A percentile compares a stretch with the other conserved stretches of the same genome.
phyloP scores from a whole-genome alignment of 2,797 vertebrate species.

The Gallirallus australis region DNA sequence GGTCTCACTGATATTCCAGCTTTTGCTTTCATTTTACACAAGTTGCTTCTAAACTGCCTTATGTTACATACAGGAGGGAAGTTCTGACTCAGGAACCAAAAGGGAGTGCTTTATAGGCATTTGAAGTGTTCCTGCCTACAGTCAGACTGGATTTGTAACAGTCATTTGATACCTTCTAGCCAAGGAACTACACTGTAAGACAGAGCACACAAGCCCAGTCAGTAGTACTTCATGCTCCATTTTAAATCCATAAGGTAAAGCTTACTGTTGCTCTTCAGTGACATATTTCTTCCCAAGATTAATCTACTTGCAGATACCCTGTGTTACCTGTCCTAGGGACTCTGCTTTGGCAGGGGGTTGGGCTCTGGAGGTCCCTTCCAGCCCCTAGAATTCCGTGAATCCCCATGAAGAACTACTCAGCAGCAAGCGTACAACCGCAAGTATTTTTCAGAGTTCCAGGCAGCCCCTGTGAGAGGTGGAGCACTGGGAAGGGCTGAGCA shows the following conservation, averaged over 20 bases:
- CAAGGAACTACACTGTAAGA: background rate
- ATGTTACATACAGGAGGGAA: background rate
- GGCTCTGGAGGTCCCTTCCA: too few species aligned
- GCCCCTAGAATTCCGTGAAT: too few species aligned
- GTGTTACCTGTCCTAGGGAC: too few species aligned
- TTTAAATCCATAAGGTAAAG: background rate
- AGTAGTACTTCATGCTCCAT: background rate
- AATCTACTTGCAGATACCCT: background rate
- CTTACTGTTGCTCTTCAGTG: background rate
- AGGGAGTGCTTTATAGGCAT: background rate
- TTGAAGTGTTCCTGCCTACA: background rate
- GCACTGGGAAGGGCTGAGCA: background rate
- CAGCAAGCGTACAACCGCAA: rapidly evolving
- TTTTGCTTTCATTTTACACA: background rate
- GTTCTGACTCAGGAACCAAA: background rate
- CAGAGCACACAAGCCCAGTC: background rate
- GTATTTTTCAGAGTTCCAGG: background rate
- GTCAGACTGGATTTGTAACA: background rate
- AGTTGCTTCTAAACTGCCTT: background rate
- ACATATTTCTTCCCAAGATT: background rate
- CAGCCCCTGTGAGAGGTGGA: too few species aligned
- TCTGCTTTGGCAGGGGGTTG: too few species aligned
- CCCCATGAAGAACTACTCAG: rapidly evolving
- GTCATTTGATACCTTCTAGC: background rate
- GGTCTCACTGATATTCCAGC: rapidly evolving